A percentile compares a stretch with the other conserved stretches of the same genome.
phyloP scores from a whole-genome alignment of 1,140 invertebrate species.

The Drosophila triauraria region DNA sequence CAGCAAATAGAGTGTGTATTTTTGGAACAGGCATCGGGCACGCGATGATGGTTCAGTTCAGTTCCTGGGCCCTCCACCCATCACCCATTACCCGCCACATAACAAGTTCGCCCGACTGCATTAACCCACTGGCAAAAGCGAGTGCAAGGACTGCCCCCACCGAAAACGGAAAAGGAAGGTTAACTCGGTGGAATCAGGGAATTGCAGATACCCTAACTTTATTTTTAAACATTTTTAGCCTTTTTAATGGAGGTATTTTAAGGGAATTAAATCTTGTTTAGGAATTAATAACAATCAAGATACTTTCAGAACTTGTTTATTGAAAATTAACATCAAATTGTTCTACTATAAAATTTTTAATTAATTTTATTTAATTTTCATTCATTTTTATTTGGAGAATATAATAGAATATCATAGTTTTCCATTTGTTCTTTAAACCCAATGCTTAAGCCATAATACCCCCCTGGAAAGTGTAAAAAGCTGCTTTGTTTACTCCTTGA shows the following conservation, averaged over 20 bases:
- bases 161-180: conserved; percentile 43
- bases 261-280: background rate
- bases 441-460: background rate
- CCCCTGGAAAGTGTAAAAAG: background rate
- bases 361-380: too few species aligned
- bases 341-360: too few species aligned
- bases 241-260: too few species aligned
- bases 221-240: background rate
- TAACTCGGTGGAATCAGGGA: background rate
- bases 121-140: conserved; percentile 73
- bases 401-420: too few species aligned
- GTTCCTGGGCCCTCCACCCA: conserved; percentile 14
- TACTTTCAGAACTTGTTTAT: background rate
- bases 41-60: conserved; percentile 36
- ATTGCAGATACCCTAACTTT: background rate
- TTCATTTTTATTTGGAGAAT: too few species aligned
- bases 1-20: conserved; percentile 36
- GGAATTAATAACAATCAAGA: too few species aligned
- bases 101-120: conserved; percentile 53
- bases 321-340: background rate
- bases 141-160: conserved; percentile 70
- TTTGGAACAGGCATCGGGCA: conserved; percentile 49
- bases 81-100: conserved; percentile 7
- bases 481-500: conserved; percentile 51
- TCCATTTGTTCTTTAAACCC: background rate